Percentiles rank a stretch among this genome's conserved stretches.
phyloP scores from a whole-genome alignment of 2,113 vertebrate species.

The Oryzias celebensis region DNA sequence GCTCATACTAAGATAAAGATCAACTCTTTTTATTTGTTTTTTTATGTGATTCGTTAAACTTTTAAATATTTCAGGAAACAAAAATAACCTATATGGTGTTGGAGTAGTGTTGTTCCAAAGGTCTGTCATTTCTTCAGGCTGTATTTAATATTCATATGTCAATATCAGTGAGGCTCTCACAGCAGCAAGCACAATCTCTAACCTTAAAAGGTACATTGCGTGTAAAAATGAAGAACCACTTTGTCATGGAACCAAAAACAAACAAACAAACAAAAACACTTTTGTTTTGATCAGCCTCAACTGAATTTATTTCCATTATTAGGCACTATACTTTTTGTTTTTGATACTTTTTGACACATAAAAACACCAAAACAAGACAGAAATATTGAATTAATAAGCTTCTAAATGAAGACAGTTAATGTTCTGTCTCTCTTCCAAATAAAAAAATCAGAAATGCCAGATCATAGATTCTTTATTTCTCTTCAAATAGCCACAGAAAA shows the following conservation, averaged over 20 bases:
- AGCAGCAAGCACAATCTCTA: slow-evolving; percentile 31
- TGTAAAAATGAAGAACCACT: slow-evolving; percentile 27
- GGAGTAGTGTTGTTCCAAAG: slow-evolving; percentile 21
- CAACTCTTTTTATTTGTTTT: neutral
- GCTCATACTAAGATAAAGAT: neutral
- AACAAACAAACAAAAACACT: slow-evolving; percentile 19
- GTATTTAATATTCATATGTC: slow-evolving; percentile 61
- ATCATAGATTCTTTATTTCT: neutral
- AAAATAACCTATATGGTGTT: slow-evolving; percentile 51
- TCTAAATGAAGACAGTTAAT: neutral
- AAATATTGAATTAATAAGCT: slow-evolving; percentile 23
- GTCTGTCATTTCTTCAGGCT: slow-evolving; percentile 50
- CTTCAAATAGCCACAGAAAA: too few relatives aligned
- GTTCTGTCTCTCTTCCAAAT: slow-evolving; percentile 7
- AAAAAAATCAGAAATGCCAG: slow-evolving; percentile 4
- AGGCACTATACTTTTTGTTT: slow-evolving; percentile 37
- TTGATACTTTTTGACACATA: slow-evolving; percentile 17
- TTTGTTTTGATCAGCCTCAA: slow-evolving; percentile 14
- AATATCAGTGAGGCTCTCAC: slow-evolving; percentile 56
- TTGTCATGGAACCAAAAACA: slow-evolving; percentile 5
- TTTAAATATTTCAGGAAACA: slow-evolving; percentile 13
- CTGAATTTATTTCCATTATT: slow-evolving; percentile 40
- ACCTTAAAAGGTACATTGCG: slow-evolving; percentile 28
- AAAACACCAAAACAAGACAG: slow-evolving; percentile 9
- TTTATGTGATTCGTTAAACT: slow-evolving; percentile 6